phyloP scores from a whole-genome alignment of 1,140 invertebrate genomes.

The Cotesia chilonis region DNA sequence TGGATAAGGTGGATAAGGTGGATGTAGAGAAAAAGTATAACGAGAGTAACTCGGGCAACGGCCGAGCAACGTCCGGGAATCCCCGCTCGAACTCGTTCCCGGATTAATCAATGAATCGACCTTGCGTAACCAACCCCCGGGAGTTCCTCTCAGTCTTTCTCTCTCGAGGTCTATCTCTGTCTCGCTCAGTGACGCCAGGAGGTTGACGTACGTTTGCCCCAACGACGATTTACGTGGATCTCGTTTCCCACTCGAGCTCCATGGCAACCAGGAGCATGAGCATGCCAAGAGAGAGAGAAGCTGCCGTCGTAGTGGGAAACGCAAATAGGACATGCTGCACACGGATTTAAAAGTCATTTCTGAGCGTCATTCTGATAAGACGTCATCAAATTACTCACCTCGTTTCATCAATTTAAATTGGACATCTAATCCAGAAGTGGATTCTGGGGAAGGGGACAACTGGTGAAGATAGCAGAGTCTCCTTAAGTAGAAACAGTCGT shows the following conservation, averaged over 20 bases:
- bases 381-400: too few relatives aligned
- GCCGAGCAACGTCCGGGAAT: slow-evolving; percentile 18
- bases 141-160: slow-evolving; percentile 26
- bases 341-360: slow-evolving; percentile 5
- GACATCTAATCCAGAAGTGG: too few relatives aligned
- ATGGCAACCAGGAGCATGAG: not conserved
- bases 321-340: too few relatives aligned
- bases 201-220: slow-evolving; percentile 29
- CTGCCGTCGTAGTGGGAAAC: not conserved
- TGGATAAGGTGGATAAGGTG: too few relatives aligned
- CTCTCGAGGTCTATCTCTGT: not conserved
- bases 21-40: not conserved
- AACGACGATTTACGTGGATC: slow-evolving; percentile 10
- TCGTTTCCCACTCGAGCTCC: slow-evolving; percentile 7
- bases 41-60: slow-evolving; percentile 26
- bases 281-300: not conserved
- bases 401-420: too few relatives aligned
- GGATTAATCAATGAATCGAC: slow-evolving; percentile 39
- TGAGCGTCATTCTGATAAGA: too few relatives aligned
- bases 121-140: slow-evolving; percentile 32
- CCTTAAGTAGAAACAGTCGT: not conserved
- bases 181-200: not conserved
- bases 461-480: too few relatives aligned
- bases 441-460: too few relatives aligned
- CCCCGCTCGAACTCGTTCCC: slow-evolving; percentile 27